Evolutionary conservation across 2,888 invertebrate species (phyloP), one percentile per base, ranked within the genome.

Genomic region (Galerucella calmariensis): DNA sequence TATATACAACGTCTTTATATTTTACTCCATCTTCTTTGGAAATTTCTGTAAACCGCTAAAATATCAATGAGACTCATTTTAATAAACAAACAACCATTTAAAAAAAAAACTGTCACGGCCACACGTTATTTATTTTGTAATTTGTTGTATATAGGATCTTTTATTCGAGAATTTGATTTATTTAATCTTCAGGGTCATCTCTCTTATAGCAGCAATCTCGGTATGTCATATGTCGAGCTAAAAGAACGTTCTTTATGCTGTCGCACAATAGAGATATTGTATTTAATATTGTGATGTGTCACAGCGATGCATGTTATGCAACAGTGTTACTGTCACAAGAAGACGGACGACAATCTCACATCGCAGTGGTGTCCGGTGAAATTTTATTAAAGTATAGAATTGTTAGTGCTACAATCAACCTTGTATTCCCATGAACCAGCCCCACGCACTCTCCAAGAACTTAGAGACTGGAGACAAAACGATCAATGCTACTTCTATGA

Each of bases 221-320:
- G 80, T 80, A 80, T 81, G 81, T 81, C 82, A 80, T 82, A 81
- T 81, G 79, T 71, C 78, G 77, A 79, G 78, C 72, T 74, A 73
- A 79, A 79, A 75, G 81, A 82, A 79, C 80, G 78, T 80, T 82
- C 83, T 82, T 84, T 84, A 83, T 84, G 76, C 76, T 75, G 69
- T 76, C 75, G 65, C 78, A 84, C 83, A 84, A 84, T 83, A 81
- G 79, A 78, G 81, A 82, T 82, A 82, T 82, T 84, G 83, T 84
- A 78, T 81, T 79, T 80, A 80, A 81, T 81, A 82, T 82, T 82
- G 81, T 81, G 82, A 82, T 82, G 82, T 83, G 83, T 83, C 83
- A 84, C 83, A 81, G 74, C 72, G 70, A 80, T 79, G 79, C 80
- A 82, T 80, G 80, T 83, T 82, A 82, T 82, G 80, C 80, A 82